phyloP scores from a whole-genome alignment of 2,797 vertebrate species.

The Knipowitschia caucasica region DNA sequence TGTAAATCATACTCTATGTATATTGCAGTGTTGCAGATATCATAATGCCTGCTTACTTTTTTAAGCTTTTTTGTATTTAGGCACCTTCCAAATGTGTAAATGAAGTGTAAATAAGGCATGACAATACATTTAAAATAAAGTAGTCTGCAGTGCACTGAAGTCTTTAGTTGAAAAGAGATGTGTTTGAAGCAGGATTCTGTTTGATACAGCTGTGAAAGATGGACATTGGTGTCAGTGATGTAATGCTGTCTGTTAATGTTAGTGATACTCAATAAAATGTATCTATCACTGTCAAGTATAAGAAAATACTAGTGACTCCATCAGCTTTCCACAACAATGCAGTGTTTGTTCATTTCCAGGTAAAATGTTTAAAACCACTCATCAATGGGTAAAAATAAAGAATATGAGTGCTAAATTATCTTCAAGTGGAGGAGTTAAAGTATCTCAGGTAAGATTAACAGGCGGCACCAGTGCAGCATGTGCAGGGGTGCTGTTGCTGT shows the following conservation, averaged over 20 bases:
- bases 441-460: no score
- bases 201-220: background rate
- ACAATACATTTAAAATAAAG: constrained; percentile 10
- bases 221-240: constrained; percentile 24
- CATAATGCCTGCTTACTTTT: constrained; percentile 22
- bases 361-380: no score
- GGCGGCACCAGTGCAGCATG: no score
- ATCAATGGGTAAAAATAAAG: no score
- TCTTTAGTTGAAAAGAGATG: constrained; percentile 3
- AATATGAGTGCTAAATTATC: no score
- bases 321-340: background rate
- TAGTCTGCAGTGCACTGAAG: constrained; percentile 8
- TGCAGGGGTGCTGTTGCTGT: no score
- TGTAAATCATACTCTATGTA: constrained; percentile 35
- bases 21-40: constrained; percentile 32
- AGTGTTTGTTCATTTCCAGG: no score
- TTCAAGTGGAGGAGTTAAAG: no score
- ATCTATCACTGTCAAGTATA: constrained; percentile 19
- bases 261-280: constrained; percentile 43
- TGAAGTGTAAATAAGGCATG: constrained; percentile 28
- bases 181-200: constrained; percentile 2
- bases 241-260: constrained; percentile 44
- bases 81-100: constrained; percentile 22
- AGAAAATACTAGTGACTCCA: background rate
- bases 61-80: constrained; percentile 17